Percentiles rank a stretch among this genome's conserved stretches.
Evolutionary conservation across 2,888 invertebrate species (phyloP).

Genomic region (Megaustenia siamemsis): DNA sequence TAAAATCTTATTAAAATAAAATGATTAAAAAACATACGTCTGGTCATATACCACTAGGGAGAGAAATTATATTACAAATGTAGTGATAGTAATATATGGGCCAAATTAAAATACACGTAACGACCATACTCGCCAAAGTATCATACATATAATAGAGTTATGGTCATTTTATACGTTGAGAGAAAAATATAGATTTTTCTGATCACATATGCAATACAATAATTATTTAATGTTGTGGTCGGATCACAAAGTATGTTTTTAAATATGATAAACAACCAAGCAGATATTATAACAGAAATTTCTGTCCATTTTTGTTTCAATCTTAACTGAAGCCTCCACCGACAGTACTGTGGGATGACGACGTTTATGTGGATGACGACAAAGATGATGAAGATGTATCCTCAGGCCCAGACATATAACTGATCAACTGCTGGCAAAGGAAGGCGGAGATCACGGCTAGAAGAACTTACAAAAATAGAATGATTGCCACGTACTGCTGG

Average conservation of each 20-base stretch:
- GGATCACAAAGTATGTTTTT: neutral
- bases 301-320: neutral
- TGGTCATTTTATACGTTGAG: neutral
- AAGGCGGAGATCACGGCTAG: conserved; percentile 85
- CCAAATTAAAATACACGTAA: too few species aligned
- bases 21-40: too few species aligned
- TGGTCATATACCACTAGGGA: too few species aligned
- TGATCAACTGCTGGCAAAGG: conserved; percentile 81
- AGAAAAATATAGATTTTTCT: conserved; percentile 16
- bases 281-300: neutral
- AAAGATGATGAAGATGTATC: neutral
- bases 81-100: too few species aligned
- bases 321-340: neutral
- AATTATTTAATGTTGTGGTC: neutral
- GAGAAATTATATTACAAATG: too few species aligned
- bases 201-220: neutral
- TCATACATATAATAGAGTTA: too few species aligned
- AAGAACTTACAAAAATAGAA: conserved; percentile 84
- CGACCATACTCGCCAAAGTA: too few species aligned
- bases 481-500: conserved; percentile 85
- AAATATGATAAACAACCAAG: neutral
- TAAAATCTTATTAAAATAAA: too few species aligned
- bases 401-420: conserved; percentile 40
- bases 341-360: neutral
- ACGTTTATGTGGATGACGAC: neutral